Evolutionary conservation across 2,888 invertebrate genomes (phyloP).

Genomic region (Druceiella hillmani): DNA sequence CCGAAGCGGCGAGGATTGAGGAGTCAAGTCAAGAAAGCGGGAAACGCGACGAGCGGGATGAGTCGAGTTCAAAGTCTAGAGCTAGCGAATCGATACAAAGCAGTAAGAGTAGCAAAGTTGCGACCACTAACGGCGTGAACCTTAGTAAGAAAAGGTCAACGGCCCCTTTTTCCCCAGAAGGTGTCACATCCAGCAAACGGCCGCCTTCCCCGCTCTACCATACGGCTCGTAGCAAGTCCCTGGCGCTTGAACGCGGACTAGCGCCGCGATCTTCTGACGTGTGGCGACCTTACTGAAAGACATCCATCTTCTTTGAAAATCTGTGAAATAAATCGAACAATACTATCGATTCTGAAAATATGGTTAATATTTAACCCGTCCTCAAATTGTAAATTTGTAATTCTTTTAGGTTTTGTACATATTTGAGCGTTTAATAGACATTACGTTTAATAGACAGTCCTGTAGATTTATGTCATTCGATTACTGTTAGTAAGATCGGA

Average conservation of each 20-base stretch:
- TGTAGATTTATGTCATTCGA: no score
- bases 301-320: no score
- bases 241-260: constrained; percentile 34
- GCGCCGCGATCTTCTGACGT: constrained; percentile 59
- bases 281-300: constrained; percentile 72
- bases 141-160: constrained; percentile 28
- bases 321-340: no score
- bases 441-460: no score
- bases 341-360: no score
- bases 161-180: constrained; percentile 37
- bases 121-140: constrained; percentile 34
- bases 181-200: constrained; percentile 43
- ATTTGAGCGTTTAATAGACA: no score
- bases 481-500: no score
- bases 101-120: constrained; percentile 16
- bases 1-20: constrained; percentile 26
- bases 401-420: no score
- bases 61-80: constrained; percentile 15
- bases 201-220: constrained; percentile 50
- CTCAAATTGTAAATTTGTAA: no score
- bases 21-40: constrained; percentile 28
- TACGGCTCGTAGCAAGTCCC: constrained; percentile 23
- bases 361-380: no score
- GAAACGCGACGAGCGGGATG: constrained; percentile 17
- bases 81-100: constrained; percentile 7